A percentile compares a stretch with the other conserved stretches of the same genome.
Conservation (phyloP, 2,113 vertebrate genomes). For the Phaethon lepturus region DNA sequence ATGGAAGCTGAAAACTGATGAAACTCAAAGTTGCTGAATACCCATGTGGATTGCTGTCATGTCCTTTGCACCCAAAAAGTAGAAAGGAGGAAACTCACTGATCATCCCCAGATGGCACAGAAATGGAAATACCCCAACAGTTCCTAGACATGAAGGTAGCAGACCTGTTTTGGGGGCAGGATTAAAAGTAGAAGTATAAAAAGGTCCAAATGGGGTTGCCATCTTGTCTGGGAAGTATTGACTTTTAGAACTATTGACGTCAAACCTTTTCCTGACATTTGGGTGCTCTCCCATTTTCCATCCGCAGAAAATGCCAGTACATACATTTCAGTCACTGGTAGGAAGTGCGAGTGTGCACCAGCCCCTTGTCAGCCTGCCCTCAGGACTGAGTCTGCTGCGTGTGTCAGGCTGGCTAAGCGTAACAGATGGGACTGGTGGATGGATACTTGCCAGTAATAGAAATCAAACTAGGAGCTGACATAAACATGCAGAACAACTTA, state of each 20-base stretch:
- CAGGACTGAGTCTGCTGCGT: not conserved
- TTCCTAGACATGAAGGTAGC: not conserved
- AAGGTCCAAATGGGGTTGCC: not conserved
- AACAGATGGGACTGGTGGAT: slow-evolving; percentile 3
- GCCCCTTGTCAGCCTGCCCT: not conserved
- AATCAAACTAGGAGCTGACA: not conserved
- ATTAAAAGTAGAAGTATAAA: not conserved
- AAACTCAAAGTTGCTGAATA: not conserved
- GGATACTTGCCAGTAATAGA: slow-evolving; percentile 36
- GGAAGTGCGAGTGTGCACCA: not conserved
- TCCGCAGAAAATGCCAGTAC: not conserved
- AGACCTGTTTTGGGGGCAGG: not conserved
- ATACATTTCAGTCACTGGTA: not conserved
- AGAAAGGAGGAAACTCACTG: not conserved
- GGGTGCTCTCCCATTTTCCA: not conserved
- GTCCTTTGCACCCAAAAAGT: not conserved
- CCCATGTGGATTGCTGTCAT: not conserved
- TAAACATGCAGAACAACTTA: not conserved
- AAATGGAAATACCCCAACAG: not conserved
- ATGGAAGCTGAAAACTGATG: not conserved
- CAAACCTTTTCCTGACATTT: not conserved
- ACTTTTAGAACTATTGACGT: not conserved
- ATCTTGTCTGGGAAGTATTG: not conserved
- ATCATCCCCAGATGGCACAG: not conserved
- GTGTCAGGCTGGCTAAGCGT: not conserved